Base-by-base conservation (phyloP, 2,888 invertebrate genomes). In the Micoletzkya japonica region DNA sequence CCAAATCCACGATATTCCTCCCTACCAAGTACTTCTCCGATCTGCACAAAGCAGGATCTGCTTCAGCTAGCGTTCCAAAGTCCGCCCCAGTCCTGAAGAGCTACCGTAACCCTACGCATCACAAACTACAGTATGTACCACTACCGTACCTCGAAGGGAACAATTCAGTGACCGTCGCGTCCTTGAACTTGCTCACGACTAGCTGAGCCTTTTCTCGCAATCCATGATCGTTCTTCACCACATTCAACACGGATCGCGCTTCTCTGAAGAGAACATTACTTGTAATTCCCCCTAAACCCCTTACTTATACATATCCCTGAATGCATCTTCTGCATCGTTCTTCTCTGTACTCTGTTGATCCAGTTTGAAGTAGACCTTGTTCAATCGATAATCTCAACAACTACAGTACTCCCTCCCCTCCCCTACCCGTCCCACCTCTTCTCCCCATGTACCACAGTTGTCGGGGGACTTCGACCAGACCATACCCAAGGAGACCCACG, bases 241-340 rank as follows among this genome's bases (percentile, higher is more conserved):
- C 90, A 64, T 92, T 89, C 63, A 91, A 90, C 37, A 93, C 90
- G 60, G 92, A 91, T 87, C 93, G 92, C 56, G 95, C 88, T 72
- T 94, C 94, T 91, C 93, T 87, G 71, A 87, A 44, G 37, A 39
- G 4, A 28, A 14, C 26, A 54, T n/a, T 4, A 44, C 24, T 30
- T 52, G n/a, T 44, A 49, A 10, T 39, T 17, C 39, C 69, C 66
- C 36, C n/a, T 28, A 60, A n/a, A 49, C 20, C 17, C 32, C 70
- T 86, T 86, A 93, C 94, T 89, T 95, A 94, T 71, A 95, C 91
- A 79, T 69, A 88, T 96, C 95, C 86, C 96, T 95, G 0, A 98
- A 91, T 74, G 91, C 92, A 87, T 97, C 97, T 87, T 98, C 96
- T 3, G 96, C 95, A 87, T 98, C 97, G 82, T 93, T 93, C 86